Conservation (phyloP, 2,113 vertebrate species). For the Cranoglanis bouderius region DNA sequence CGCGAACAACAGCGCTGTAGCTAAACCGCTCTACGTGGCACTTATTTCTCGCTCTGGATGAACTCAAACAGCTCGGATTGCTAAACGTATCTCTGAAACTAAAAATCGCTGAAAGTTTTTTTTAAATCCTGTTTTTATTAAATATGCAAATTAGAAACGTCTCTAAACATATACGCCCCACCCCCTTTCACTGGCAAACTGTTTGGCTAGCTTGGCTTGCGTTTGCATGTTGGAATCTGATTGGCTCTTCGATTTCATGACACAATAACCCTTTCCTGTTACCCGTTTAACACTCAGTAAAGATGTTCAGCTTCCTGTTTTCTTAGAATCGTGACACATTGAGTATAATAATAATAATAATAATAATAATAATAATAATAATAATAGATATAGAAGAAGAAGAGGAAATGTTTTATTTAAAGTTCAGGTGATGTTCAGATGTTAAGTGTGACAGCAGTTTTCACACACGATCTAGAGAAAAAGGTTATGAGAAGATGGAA, state of each 20-base stretch:
- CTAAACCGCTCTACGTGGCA: neutral
- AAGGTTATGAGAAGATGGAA: neutral
- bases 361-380: too few relatives aligned
- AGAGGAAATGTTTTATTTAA: too few relatives aligned
- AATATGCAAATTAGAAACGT: neutral
- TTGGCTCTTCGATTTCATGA: neutral
- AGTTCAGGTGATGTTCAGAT: too few relatives aligned
- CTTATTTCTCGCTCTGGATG: neutral
- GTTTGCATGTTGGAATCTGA: neutral
- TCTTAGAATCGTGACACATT: too few relatives aligned
- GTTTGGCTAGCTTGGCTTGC: neutral
- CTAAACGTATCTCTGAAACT: neutral
- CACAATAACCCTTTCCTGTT: neutral
- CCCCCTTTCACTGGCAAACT: neutral
- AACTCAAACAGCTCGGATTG: neutral
- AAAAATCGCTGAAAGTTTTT: neutral
- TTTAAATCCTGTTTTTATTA: neutral
- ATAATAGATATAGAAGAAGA: too few relatives aligned
- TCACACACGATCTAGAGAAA: neutral
- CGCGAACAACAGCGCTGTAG: neutral
- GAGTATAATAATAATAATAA: neutral
- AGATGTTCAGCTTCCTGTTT: too few relatives aligned
- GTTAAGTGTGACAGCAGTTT: neutral
- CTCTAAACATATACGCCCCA: neutral
- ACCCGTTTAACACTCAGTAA: neutral